These are phyloP conservation scores for Pagrus major DNA, from an alignment of 2,113 vertebrate species.

Conservation along the genomic window DNA sequence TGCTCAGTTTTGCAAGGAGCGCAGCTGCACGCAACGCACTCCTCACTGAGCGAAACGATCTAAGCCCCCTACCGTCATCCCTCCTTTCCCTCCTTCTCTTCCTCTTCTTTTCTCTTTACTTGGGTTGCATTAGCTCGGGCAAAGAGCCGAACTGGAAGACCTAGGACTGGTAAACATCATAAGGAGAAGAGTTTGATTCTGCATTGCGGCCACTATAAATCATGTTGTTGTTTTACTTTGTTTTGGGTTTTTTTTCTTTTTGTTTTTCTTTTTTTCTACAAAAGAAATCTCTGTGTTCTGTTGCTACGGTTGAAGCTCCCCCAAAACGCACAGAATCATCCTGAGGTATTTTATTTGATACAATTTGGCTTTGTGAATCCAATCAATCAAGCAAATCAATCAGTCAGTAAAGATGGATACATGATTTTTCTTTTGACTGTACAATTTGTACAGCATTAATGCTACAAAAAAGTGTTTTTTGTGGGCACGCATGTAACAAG, in stretches of 20 bases:
- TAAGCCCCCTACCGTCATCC: conserved; percentile 18
- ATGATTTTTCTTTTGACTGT: conserved; percentile 46
- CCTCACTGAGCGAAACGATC: conserved; percentile 29
- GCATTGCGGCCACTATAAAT: conserved; percentile 53
- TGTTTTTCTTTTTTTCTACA: conserved; percentile 30
- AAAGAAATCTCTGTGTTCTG: conserved; percentile 56
- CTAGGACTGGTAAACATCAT: conserved; percentile 81
- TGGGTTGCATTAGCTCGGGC: conserved; percentile 61
- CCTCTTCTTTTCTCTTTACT: conserved; percentile 53
- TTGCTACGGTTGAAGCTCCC: conserved; percentile 57
- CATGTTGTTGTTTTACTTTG: conserved; percentile 6
- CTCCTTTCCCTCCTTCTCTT: conserved; percentile 27
- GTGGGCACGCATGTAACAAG: conserved; percentile 57
- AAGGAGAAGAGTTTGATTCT: conserved; percentile 65
- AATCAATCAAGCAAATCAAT: conserved; percentile 71
- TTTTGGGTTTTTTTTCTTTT: conserved; percentile 36
- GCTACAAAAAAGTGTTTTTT: conserved; percentile 51
- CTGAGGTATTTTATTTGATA: conserved; percentile 85
- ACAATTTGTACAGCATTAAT: conserved; percentile 57
- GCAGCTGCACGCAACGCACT: conserved; percentile 14
- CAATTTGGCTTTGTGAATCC: conserved; percentile 81
- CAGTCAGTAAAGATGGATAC: conserved; percentile 58
- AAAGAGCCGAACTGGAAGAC: conserved; percentile 80
- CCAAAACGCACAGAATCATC: conserved; percentile 80
- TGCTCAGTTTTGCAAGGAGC: conserved; percentile 34